phyloP scores from a whole-genome alignment of 2,797 vertebrate species.

The Pangasius larnaudii region DNA sequence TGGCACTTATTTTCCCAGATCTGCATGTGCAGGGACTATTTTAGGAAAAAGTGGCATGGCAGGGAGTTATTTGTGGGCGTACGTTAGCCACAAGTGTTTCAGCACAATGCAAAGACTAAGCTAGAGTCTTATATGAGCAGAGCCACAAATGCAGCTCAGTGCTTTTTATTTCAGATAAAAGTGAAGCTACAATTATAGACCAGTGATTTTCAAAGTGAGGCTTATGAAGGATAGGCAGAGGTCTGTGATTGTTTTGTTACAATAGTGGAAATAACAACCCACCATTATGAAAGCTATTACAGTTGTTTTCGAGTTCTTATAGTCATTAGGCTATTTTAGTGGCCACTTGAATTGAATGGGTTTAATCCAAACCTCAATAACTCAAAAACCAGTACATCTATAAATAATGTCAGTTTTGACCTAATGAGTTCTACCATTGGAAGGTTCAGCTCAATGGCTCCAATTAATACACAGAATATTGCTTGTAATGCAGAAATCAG shows the following conservation, averaged over 20 bases:
- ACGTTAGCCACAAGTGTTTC: slow-evolving; percentile 8
- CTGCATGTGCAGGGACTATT: slow-evolving; percentile 29
- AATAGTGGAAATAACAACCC: not conserved
- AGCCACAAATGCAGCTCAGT: not conserved
- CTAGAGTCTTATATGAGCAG: not conserved
- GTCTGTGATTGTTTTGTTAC: not conserved
- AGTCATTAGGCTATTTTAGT: not conserved
- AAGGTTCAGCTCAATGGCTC: not conserved
- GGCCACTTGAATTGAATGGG: not conserved
- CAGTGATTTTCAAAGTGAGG: not conserved
- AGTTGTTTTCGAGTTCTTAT: not conserved
- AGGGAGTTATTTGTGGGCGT: slow-evolving; percentile 18
- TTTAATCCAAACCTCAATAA: slow-evolving; percentile 1
- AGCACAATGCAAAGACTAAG: slow-evolving; percentile 9
- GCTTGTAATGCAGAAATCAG: not conserved
- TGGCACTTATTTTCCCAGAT: slow-evolving; percentile 11
- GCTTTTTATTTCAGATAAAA: not conserved
- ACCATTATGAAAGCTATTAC: not conserved
- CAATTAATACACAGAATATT: not conserved
- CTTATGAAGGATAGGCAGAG: not conserved
- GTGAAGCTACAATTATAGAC: not conserved
- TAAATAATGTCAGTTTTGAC: not conserved
- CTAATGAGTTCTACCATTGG: not conserved
- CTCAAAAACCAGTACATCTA: not conserved
- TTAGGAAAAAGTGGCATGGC: slow-evolving; percentile 9